Evolutionary conservation across 1,140 invertebrate species (phyloP).

Genomic region (Drosophila sp.): DNA sequence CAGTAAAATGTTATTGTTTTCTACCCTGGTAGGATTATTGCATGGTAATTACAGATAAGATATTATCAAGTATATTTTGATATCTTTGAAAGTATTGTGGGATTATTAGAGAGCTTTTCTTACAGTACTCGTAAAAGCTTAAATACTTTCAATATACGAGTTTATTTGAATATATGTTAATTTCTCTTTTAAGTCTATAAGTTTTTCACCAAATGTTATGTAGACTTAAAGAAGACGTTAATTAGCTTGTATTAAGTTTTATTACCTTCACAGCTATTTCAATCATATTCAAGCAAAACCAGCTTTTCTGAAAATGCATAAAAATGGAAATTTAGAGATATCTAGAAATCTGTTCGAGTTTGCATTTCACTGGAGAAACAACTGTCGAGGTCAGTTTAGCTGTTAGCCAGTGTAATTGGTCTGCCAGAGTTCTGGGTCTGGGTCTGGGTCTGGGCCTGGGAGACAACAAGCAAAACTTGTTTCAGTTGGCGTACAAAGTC

Average conservation of each 20-base stretch:
- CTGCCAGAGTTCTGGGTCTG: background rate
- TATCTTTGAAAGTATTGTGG: too few species aligned
- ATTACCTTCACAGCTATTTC: background rate
- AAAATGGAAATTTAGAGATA: conserved; percentile 3
- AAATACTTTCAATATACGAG: background rate
- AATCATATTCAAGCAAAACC: background rate
- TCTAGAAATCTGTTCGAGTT: background rate
- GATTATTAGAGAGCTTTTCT: too few species aligned
- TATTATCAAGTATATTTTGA: too few species aligned
- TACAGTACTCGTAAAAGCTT: too few species aligned
- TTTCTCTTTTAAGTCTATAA: background rate
- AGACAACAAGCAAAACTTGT: conserved; percentile 22
- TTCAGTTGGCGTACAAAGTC: conserved; percentile 31
- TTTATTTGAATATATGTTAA: background rate
- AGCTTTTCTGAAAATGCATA: conserved; percentile 1
- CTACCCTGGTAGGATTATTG: too few species aligned
- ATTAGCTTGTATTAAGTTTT: conserved; percentile 7
- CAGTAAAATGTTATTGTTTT: too few species aligned
- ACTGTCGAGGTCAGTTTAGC: conserved; percentile 7
- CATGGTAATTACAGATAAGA: too few species aligned
- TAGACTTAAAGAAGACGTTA: background rate
- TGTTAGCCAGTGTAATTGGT: conserved; percentile 15
- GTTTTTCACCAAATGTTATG: background rate
- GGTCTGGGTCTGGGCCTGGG: background rate
- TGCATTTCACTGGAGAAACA: conserved; percentile 2